A percentile compares a stretch with the other conserved stretches of the same genome.
These are phyloP conservation scores for Parazoanthus atlanticus DNA, from an alignment of 92 coral and sea anemone genomes.

Conservation along the genomic window DNA sequence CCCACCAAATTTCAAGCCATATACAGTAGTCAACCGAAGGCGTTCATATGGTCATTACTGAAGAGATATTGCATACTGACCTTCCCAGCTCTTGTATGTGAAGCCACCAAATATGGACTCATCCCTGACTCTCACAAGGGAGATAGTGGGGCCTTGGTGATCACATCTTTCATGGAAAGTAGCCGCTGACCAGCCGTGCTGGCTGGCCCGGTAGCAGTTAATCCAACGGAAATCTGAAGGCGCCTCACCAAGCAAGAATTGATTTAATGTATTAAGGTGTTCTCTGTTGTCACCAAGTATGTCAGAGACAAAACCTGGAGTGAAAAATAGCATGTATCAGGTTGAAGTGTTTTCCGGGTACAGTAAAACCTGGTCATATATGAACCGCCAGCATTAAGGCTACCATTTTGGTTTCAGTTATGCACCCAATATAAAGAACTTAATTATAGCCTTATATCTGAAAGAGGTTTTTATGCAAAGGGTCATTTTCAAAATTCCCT, in stretches of 20 bases:
- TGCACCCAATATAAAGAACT: too few species aligned
- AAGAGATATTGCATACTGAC: background rate
- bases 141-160: constrained; percentile 58
- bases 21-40: background rate
- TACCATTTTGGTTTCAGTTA: background rate
- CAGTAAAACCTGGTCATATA: background rate
- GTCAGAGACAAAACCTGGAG: constrained; percentile 54
- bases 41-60: background rate
- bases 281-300: constrained; percentile 48
- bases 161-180: constrained; percentile 56
- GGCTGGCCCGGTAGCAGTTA: constrained; percentile 49
- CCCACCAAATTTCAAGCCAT: background rate
- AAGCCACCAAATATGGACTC: constrained; percentile 68
- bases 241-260: background rate
- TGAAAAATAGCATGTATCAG: background rate
- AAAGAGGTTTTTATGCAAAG: too few species aligned
- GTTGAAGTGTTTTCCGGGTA: background rate
- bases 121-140: constrained; percentile 57
- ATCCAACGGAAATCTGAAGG: constrained; percentile 56
- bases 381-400: too few species aligned
- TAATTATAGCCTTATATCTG: too few species aligned
- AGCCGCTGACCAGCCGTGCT: constrained; percentile 59
- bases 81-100: constrained; percentile 47
- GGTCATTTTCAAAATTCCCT: too few species aligned
- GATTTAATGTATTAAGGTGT: constrained; percentile 1